Percentiles rank a stretch among this genome's conserved stretches.
phyloP scores from a whole-genome alignment of 2,113 vertebrate genomes.

The Pseudonaja textilis region DNA sequence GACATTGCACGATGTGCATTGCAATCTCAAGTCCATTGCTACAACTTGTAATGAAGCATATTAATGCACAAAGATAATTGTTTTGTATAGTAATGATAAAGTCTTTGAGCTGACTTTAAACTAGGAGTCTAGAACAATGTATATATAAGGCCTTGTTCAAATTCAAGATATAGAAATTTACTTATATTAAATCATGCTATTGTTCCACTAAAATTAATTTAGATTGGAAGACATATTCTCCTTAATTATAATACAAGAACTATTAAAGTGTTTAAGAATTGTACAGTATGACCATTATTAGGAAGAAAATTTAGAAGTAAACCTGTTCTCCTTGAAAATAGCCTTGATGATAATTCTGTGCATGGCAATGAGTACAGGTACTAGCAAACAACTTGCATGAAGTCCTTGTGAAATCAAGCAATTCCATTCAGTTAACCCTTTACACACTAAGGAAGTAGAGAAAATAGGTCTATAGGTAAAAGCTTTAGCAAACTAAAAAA shows the following conservation, averaged over 20 bases:
- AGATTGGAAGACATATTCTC: neutral
- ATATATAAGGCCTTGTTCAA: neutral
- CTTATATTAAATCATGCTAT: neutral
- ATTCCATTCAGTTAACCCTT: neutral
- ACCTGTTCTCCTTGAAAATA: neutral
- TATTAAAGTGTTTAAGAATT: neutral
- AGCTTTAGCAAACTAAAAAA: neutral
- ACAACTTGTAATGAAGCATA: neutral
- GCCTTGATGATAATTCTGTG: neutral
- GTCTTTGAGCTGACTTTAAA: neutral
- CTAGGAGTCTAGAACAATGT: neutral
- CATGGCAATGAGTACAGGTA: neutral
- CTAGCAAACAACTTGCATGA: neutral
- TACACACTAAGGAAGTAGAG: neutral
- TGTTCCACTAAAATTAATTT: neutral
- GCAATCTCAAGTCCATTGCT: neutral
- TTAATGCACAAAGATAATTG: neutral
- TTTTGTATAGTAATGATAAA: neutral
- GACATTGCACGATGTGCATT: neutral
- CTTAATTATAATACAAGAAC: neutral
- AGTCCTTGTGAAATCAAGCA: neutral
- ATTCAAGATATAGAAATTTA: neutral
- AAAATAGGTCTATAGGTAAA: neutral
- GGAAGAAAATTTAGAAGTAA: neutral
- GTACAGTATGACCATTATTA: neutral